Evolutionary conservation across 1,140 invertebrate genomes (phyloP).

Genomic region (Trachymyrmex septentrionalis): DNA sequence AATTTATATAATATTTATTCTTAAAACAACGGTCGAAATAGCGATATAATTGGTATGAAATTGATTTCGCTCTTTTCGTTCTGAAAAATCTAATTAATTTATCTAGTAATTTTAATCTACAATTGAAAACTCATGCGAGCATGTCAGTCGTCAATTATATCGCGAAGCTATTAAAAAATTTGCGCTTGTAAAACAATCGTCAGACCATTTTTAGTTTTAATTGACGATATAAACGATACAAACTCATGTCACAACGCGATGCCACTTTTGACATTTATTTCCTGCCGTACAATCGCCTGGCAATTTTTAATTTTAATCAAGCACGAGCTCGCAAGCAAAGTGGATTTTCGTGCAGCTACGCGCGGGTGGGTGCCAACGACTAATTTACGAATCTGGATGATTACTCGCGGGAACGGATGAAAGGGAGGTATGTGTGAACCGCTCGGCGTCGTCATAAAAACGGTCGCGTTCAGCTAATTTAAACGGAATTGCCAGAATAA

Average conservation of each 20-base stretch:
- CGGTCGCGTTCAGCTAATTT: slow-evolving; percentile 83
- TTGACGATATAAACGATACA: neutral
- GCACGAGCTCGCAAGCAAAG: slow-evolving; percentile 56
- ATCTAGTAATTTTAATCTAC: slow-evolving; percentile 8
- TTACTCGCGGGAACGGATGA: slow-evolving; percentile 74
- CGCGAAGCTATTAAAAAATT: slow-evolving; percentile 25
- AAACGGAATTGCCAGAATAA: slow-evolving; percentile 85
- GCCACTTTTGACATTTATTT: slow-evolving; percentile 44
- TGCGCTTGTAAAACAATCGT: neutral
- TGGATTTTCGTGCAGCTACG: slow-evolving; percentile 67
- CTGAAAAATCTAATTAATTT: slow-evolving; percentile 10
- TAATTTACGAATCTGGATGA: slow-evolving; percentile 78
- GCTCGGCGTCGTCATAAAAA: slow-evolving; percentile 83
- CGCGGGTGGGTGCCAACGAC: slow-evolving; percentile 53
- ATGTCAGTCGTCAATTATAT: slow-evolving; percentile 30
- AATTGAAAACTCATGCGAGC: slow-evolving; percentile 19
- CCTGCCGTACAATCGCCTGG: slow-evolving; percentile 28
- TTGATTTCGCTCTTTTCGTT: neutral
- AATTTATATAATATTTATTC: neutral
- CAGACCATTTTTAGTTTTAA: slow-evolving; percentile 24
- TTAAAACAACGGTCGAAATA: neutral
- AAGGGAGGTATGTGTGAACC: slow-evolving; percentile 82
- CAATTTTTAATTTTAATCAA: slow-evolving; percentile 65
- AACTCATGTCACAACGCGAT: slow-evolving; percentile 4
- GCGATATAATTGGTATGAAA: neutral